These are phyloP conservation scores for Pseudomyrmex flavicornis DNA, from an alignment of 1,140 invertebrate genomes.

Conservation along the genomic window DNA sequence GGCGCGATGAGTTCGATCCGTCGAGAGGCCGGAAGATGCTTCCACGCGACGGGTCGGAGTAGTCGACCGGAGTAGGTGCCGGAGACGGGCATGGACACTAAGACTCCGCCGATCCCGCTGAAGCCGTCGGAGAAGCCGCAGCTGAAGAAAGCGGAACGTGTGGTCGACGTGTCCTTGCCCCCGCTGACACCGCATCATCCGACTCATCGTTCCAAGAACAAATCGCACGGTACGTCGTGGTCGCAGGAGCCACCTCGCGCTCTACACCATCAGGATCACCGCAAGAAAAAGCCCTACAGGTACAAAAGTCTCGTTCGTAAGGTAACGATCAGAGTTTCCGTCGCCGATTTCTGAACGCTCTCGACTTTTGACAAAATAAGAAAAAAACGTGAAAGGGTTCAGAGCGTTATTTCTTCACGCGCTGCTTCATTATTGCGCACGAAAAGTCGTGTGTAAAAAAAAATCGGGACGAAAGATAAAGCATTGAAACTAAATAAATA, in stretches of 20 bases:
- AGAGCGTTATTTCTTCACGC: too few species aligned
- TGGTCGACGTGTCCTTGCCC: conserved; percentile 80
- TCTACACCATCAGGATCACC: conserved; percentile 72
- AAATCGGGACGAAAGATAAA: too few species aligned
- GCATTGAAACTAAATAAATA: too few species aligned
- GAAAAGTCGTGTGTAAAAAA: too few species aligned
- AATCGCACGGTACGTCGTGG: conserved; percentile 67
- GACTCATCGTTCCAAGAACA: conserved; percentile 74
- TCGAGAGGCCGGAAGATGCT: conserved; percentile 72
- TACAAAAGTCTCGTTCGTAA: conserved; percentile 47
- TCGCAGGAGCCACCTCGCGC: conserved; percentile 65
- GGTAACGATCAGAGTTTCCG: too few species aligned
- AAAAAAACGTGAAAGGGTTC: too few species aligned
- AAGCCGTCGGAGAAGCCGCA: conserved; percentile 77
- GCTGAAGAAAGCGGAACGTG: conserved; percentile 72
- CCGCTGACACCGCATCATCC: conserved; percentile 77
- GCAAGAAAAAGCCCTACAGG: conserved; percentile 81
- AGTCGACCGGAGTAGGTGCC: conserved; percentile 71
- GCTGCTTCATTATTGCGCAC: too few species aligned
- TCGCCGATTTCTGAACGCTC: too few species aligned
- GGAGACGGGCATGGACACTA: conserved; percentile 84
- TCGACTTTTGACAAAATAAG: too few species aligned
- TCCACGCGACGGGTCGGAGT: conserved; percentile 66
- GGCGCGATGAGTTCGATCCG: conserved; percentile 72
- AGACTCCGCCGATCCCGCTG: conserved; percentile 82